phyloP scores from a whole-genome alignment of 2,113 vertebrate species.

The Benitochromis conjunctus region DNA sequence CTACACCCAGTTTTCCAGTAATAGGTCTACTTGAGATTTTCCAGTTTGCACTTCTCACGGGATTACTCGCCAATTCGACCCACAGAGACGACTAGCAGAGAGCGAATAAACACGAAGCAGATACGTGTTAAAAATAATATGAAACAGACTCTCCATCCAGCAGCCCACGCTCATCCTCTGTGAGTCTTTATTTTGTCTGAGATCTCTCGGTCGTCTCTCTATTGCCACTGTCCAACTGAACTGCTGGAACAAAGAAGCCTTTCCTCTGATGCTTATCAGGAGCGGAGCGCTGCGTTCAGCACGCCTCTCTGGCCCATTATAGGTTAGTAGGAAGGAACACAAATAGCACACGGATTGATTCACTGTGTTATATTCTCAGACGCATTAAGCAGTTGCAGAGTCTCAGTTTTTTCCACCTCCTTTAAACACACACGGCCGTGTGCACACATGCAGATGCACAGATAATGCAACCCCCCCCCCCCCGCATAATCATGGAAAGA shows the following conservation, averaged over 20 bases:
- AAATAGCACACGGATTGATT: conserved; percentile 61
- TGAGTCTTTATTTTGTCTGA: conserved; percentile 44
- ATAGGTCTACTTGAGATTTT: conserved; percentile 20
- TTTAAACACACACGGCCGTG: not conserved
- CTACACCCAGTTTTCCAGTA: conserved; percentile 29
- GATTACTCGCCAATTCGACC: not conserved
- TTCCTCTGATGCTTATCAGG: conserved; percentile 63
- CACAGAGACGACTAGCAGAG: not conserved
- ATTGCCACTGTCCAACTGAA: conserved; percentile 23
- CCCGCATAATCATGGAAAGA: conserved; percentile 46
- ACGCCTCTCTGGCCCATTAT: conserved; percentile 56
- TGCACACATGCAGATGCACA: conserved; percentile 47
- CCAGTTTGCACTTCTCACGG: conserved; percentile 7
- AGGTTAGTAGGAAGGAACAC: conserved; percentile 61
- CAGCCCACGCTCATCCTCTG: conserved; percentile 21
- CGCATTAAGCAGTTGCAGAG: conserved; percentile 36
- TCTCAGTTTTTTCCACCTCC: not conserved
- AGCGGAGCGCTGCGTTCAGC: conserved; percentile 30
- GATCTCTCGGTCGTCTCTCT: conserved; percentile 25
- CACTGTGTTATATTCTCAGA: conserved; percentile 33
- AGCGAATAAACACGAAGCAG: not conserved
- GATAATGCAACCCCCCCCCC: conserved; percentile 46
- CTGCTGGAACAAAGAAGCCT: conserved; percentile 51
- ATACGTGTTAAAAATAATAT: conserved; percentile 43
- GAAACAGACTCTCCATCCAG: conserved; percentile 11